Evolutionary conservation across 2,113 vertebrate genomes (phyloP).

Genomic region (Girardinichthys multiradiatus): DNA sequence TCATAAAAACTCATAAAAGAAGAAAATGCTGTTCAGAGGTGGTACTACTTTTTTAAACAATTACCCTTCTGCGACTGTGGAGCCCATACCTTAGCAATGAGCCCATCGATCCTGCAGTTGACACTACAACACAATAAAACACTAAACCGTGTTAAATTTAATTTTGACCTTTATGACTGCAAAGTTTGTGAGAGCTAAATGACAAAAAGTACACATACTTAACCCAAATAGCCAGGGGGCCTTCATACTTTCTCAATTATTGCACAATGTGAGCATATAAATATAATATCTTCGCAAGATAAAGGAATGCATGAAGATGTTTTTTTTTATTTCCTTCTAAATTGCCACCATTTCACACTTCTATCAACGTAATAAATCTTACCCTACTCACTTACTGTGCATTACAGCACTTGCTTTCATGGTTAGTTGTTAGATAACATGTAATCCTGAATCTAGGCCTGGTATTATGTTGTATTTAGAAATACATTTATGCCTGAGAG

Average conservation of each 20-base stretch:
- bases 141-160: slow-evolving; percentile 80
- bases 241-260: slow-evolving; percentile 81
- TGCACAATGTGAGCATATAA: slow-evolving; percentile 58
- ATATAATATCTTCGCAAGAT: slow-evolving; percentile 70
- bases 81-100: slow-evolving; percentile 71
- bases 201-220: slow-evolving; percentile 77
- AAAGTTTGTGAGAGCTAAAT: slow-evolving; percentile 64
- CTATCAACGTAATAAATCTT: slow-evolving; percentile 72
- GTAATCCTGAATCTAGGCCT: slow-evolving; percentile 48
- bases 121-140: slow-evolving; percentile 79
- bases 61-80: slow-evolving; percentile 54
- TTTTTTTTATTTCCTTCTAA: slow-evolving; percentile 69
- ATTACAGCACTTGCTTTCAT: slow-evolving; percentile 67
- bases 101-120: slow-evolving; percentile 77
- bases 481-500: slow-evolving; percentile 65
- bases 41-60: slow-evolving; percentile 47
- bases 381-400: slow-evolving; percentile 52
- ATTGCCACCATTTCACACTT: slow-evolving; percentile 67
- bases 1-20: slow-evolving; percentile 54
- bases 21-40: slow-evolving; percentile 33
- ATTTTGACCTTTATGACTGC: slow-evolving; percentile 84
- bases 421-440: slow-evolving; percentile 73
- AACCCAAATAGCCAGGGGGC: slow-evolving; percentile 79
- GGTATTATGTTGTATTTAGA: slow-evolving; percentile 66
- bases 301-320: slow-evolving; percentile 62